Percentiles rank a stretch among this genome's conserved stretches.
phyloP scores from a whole-genome alignment of 2,113 vertebrate genomes.

The Polyodon spathula region DNA sequence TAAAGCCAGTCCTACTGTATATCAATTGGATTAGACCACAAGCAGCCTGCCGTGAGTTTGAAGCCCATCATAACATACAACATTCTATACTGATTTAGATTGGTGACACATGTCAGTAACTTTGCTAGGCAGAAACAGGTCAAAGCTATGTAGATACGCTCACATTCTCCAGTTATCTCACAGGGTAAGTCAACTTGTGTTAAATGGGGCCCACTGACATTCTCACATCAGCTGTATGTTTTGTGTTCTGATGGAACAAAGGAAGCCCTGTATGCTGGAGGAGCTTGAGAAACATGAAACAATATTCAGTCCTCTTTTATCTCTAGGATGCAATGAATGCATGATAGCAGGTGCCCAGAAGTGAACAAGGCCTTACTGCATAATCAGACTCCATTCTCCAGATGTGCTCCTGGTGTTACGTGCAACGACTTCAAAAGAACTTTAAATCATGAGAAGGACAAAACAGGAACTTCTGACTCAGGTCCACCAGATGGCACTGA shows the following conservation, averaged over 20 bases:
- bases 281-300: slow-evolving; percentile 32
- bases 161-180: not conserved
- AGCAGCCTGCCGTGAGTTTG: too few species aligned
- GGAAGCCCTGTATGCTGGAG: not conserved
- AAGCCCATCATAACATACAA: too few species aligned
- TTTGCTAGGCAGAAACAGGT: not conserved
- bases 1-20: too few species aligned
- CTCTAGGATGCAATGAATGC: slow-evolving; percentile 32
- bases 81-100: not conserved
- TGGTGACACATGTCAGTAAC: too few species aligned
- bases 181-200: slow-evolving; percentile 1
- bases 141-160: not conserved
- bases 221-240: slow-evolving; percentile 7
- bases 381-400: slow-evolving; percentile 30
- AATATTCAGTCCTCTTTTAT: slow-evolving; percentile 33
- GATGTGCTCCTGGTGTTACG: slow-evolving; percentile 23
- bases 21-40: too few species aligned
- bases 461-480: not conserved
- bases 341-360: slow-evolving; percentile 31
- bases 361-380: slow-evolving; percentile 17
- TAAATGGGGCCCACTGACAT: slow-evolving; percentile 1
- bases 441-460: not conserved
- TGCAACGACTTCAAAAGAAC: slow-evolving; percentile 12
- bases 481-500: slow-evolving; percentile 14
- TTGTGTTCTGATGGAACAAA: slow-evolving; percentile 18